phyloP scores from a whole-genome alignment of 2,797 vertebrate genomes.

The Spheniscus humboldti region DNA sequence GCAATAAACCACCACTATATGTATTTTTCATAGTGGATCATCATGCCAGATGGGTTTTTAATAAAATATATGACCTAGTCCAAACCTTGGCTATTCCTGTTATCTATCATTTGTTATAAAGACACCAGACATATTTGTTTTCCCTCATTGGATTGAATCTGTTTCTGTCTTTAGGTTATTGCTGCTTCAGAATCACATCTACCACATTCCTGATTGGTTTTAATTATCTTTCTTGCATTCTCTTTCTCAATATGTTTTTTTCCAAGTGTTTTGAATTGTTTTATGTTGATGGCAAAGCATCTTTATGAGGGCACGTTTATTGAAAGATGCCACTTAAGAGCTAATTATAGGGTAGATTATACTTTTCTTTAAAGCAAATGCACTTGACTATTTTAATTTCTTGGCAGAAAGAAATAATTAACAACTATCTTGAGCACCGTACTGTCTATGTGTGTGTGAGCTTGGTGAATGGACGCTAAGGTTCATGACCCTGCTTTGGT shows the following conservation, averaged over 20 bases:
- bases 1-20: background rate
- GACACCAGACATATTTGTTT: background rate
- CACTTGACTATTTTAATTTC: background rate
- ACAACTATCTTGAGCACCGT: background rate
- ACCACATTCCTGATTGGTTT: background rate
- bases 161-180: background rate
- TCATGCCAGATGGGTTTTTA: background rate
- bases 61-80: background rate
- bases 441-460: background rate
- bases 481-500: background rate
- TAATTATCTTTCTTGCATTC: slow-evolving; percentile 25
- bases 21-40: background rate
- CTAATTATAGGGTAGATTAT: background rate
- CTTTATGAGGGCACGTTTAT: background rate
- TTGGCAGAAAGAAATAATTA: slow-evolving; percentile 4
- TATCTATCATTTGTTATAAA: background rate
- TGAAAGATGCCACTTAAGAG: background rate
- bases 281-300: background rate
- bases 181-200: background rate
- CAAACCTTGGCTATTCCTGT: background rate
- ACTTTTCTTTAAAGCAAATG: background rate
- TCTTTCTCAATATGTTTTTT: background rate
- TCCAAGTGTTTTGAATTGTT: background rate
- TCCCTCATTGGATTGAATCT: background rate
- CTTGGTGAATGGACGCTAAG: background rate